These are phyloP conservation scores for Eristalis arbustorum DNA, from an alignment of 2,888 invertebrate genomes.

Conservation along the genomic window DNA sequence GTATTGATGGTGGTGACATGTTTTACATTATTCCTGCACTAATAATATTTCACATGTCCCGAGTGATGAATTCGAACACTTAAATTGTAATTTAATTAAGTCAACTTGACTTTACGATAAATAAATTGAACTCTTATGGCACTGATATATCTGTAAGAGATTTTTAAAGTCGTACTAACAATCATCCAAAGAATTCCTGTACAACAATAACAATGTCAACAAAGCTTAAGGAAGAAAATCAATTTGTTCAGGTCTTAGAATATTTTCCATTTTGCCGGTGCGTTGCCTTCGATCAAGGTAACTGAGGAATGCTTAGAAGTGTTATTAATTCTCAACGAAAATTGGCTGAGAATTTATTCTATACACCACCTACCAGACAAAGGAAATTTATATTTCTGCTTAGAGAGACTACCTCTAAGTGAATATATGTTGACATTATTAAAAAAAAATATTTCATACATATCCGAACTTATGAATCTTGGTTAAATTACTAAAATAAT, in stretches of 20 bases:
- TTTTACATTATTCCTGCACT: slow-evolving; percentile 9
- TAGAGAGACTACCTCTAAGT: neutral
- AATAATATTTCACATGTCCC: slow-evolving; percentile 43
- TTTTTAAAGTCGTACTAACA: slow-evolving; percentile 7
- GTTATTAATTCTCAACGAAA: slow-evolving; percentile 56
- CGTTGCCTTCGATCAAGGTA: slow-evolving; percentile 25
- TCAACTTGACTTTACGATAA: too few species aligned
- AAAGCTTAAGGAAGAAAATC: slow-evolving; percentile 17
- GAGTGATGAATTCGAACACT: slow-evolving; percentile 56
- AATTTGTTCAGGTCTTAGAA: slow-evolving; percentile 28
- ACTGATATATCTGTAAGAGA: slow-evolving; percentile 46
- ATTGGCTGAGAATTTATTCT: slow-evolving; percentile 58
- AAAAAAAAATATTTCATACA: neutral
- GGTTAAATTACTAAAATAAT: too few species aligned
- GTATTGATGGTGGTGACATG: too few species aligned
- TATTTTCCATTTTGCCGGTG: slow-evolving; percentile 44
- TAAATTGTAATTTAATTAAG: too few species aligned
- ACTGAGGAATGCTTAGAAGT: slow-evolving; percentile 40
- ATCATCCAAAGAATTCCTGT: slow-evolving; percentile 1
- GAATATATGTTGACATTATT: neutral
- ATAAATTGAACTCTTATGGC: slow-evolving; percentile 52
- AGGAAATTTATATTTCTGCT: slow-evolving; percentile 31
- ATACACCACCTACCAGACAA: slow-evolving; percentile 47
- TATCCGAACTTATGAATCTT: neutral
- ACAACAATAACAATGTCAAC: slow-evolving; percentile 13